These are phyloP conservation scores for Branchellion lobata DNA, from an alignment of 2,888 invertebrate genomes.

Conservation along the genomic window DNA sequence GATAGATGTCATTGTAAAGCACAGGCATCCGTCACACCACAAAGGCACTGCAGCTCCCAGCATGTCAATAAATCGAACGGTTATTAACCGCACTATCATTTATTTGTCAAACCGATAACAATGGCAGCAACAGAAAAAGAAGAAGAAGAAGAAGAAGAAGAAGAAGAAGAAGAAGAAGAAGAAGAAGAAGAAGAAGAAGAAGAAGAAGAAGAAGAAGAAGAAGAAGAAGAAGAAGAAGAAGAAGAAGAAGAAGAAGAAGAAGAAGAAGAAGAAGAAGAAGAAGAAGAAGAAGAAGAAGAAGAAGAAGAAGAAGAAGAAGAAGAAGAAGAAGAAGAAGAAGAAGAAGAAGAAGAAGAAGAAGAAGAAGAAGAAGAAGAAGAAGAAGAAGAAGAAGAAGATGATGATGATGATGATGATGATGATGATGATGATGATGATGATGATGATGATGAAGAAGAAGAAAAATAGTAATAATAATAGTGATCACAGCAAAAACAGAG, in stretches of 20 bases:
- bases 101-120: not conserved
- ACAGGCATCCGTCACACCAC: too few species aligned
- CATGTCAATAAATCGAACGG: not conserved
- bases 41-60: too few species aligned
- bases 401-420: constrained; percentile 36
- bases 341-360: constrained; percentile 6
- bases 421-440: constrained; percentile 32
- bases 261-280: constrained; percentile 36
- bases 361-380: constrained; percentile 25
- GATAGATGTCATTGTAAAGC: too few species aligned
- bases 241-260: constrained; percentile 32
- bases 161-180: constrained; percentile 26
- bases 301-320: not conserved
- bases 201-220: not conserved
- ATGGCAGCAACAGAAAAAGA: not conserved
- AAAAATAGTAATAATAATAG: too few species aligned
- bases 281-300: not conserved
- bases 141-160: not conserved
- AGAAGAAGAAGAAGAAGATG: constrained; percentile 32
- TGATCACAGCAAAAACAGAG: not conserved
- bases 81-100: too few species aligned
- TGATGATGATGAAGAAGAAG: constrained; percentile 4
- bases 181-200: constrained; percentile 17
- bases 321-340: not conserved
- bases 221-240: constrained; percentile 34